These are phyloP conservation scores for Coranthus polyacanthus DNA, from an alignment of 2,797 vertebrate genomes.

Conservation along the genomic window DNA sequence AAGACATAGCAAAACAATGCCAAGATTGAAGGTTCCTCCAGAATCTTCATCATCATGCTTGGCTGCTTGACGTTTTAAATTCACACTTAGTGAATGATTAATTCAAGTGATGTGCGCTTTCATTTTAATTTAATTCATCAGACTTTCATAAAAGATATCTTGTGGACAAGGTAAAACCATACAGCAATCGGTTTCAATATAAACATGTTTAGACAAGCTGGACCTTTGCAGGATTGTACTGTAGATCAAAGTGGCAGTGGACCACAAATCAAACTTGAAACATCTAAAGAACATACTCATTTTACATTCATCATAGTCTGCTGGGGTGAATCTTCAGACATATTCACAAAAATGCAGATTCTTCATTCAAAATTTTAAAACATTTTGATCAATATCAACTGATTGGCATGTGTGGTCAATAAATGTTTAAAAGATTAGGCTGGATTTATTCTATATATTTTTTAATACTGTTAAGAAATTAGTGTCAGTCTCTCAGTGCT, in stretches of 20 bases:
- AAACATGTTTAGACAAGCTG: background rate
- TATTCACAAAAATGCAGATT: background rate
- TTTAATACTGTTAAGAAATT: too few relatives aligned
- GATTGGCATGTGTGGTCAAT: background rate
- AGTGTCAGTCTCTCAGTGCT: too few relatives aligned
- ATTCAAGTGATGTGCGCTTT: too few relatives aligned
- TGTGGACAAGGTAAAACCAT: background rate
- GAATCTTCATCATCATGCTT: constrained; percentile 14
- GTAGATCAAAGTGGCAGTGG: constrained; percentile 4
- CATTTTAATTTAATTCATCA: too few relatives aligned
- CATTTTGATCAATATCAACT: background rate
- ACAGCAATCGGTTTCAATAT: background rate
- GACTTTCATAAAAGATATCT: too few relatives aligned
- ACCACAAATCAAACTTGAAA: constrained; percentile 5
- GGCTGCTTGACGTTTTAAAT: background rate
- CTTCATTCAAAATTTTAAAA: background rate
- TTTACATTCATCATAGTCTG: background rate
- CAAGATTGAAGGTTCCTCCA: constrained; percentile 30
- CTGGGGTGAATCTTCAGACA: too few relatives aligned
- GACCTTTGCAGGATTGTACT: constrained; percentile 5
- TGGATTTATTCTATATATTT: background rate
- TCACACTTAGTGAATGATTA: too few relatives aligned
- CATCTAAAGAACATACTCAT: background rate
- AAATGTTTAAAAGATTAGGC: background rate
- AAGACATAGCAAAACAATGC: constrained; percentile 7